Conservation (phyloP, 2,113 vertebrate genomes). For the Ranitomeya variabilis region DNA sequence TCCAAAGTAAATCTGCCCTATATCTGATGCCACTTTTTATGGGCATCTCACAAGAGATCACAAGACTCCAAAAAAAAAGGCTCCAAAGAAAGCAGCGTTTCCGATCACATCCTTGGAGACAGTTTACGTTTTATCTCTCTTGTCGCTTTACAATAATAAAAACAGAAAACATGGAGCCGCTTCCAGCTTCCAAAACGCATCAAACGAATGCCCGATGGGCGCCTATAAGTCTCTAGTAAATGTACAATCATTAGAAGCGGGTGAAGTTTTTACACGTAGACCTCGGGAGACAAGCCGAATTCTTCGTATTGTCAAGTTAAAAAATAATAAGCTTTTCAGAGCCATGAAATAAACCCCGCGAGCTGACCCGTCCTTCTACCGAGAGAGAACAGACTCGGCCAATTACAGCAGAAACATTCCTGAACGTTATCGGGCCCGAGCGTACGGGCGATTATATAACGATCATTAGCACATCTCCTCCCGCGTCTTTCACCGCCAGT, state of each 20-base stretch:
- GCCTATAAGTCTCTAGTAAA: neutral
- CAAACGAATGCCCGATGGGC: neutral
- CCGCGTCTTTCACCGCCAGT: neutral
- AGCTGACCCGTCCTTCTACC: neutral
- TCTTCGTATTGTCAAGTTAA: neutral
- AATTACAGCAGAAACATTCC: neutral
- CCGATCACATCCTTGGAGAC: neutral
- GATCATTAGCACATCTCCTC: slow-evolving; percentile 23
- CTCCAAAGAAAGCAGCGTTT: neutral
- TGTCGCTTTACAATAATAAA: neutral
- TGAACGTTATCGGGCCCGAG: neutral
- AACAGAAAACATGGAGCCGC: neutral
- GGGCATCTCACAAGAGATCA: neutral
- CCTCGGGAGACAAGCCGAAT: neutral
- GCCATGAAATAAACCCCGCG: neutral
- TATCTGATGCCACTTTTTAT: no score
- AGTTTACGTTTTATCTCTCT: neutral
- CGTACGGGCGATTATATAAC: neutral
- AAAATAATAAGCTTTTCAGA: slow-evolving; percentile 31
- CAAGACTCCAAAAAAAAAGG: neutral
- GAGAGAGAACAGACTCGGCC: slow-evolving; percentile 14
- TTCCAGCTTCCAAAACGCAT: neutral
- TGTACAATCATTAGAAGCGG: neutral
- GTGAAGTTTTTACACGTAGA: neutral
- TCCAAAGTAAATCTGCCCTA: no score